Conservation (phyloP, 2,888 invertebrate genomes). For the Calliopum simillimum region DNA sequence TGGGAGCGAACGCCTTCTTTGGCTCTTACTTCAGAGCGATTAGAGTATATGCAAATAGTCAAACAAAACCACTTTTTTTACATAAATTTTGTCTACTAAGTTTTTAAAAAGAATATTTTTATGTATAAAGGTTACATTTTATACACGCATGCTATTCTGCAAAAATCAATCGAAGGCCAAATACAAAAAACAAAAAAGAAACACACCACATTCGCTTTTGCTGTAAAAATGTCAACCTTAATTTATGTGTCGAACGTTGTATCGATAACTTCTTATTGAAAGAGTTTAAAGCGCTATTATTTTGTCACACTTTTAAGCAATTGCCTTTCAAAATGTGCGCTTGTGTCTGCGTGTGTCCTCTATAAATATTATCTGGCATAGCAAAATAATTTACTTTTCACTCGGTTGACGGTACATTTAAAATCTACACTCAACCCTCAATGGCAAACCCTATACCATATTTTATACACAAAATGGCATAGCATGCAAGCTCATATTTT, state of each 20-base stretch:
- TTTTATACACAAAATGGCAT: neutral
- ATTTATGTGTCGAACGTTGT: neutral
- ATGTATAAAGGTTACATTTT: too few relatives aligned
- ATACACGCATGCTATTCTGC: too few relatives aligned
- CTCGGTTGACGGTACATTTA: neutral
- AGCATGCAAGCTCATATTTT: neutral
- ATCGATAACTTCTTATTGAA: constrained; percentile 4
- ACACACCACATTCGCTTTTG: too few relatives aligned
- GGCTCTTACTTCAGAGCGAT: too few relatives aligned
- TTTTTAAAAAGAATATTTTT: too few relatives aligned
- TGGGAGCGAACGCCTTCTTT: too few relatives aligned
- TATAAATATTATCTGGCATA: neutral
- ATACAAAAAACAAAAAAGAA: too few relatives aligned
- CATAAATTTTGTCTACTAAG: too few relatives aligned
- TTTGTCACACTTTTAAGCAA: neutral
- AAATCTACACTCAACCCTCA: neutral
- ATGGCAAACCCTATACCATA: neutral
- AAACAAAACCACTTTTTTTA: too few relatives aligned
- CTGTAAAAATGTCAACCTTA: too few relatives aligned
- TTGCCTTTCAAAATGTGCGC: neutral
- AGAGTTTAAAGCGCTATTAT: neutral
- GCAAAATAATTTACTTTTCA: constrained; percentile 5
- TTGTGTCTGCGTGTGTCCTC: neutral
- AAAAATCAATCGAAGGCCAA: too few relatives aligned
- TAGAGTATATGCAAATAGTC: too few relatives aligned